These are phyloP conservation scores for Synodontis membranacea DNA, from an alignment of 2,113 vertebrate species.

Conservation along the genomic window DNA sequence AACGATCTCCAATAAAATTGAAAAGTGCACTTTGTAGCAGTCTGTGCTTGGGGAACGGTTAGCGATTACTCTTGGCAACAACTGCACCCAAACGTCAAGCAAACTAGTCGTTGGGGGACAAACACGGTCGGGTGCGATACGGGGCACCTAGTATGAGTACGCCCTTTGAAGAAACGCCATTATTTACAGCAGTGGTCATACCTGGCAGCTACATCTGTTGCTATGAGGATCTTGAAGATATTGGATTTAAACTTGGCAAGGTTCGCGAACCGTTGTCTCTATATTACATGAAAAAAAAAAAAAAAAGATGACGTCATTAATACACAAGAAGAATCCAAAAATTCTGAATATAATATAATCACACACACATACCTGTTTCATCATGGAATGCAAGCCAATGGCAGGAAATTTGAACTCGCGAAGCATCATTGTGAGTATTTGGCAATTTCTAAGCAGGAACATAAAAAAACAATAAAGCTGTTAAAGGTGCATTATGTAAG, in stretches of 20 bases:
- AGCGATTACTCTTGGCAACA: too few species aligned
- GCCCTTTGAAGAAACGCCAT: neutral
- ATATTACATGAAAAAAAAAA: neutral
- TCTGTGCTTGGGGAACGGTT: too few species aligned
- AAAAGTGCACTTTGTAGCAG: too few species aligned
- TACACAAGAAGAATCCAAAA: neutral
- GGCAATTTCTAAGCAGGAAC: constrained; percentile 79
- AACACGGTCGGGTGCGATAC: too few species aligned
- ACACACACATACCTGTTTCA: constrained; percentile 85
- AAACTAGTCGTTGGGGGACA: too few species aligned
- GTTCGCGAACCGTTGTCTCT: constrained; percentile 91
- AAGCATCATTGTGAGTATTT: constrained; percentile 94
- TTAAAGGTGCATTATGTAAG: neutral
- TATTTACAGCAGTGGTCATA: constrained; percentile 50
- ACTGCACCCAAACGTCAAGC: too few species aligned
- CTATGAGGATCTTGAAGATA: constrained; percentile 90
- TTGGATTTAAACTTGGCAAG: constrained; percentile 95
- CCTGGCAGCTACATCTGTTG: constrained; percentile 93
- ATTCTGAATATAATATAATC: neutral
- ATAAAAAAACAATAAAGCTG: neutral
- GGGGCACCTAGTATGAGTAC: too few species aligned
- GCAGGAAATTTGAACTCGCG: constrained; percentile 83
- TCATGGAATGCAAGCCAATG: constrained; percentile 90
- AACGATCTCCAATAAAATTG: too few species aligned
- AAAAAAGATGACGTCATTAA: neutral